phyloP scores from a whole-genome alignment of 2,113 vertebrate species.

The Zootoca vivipara region DNA sequence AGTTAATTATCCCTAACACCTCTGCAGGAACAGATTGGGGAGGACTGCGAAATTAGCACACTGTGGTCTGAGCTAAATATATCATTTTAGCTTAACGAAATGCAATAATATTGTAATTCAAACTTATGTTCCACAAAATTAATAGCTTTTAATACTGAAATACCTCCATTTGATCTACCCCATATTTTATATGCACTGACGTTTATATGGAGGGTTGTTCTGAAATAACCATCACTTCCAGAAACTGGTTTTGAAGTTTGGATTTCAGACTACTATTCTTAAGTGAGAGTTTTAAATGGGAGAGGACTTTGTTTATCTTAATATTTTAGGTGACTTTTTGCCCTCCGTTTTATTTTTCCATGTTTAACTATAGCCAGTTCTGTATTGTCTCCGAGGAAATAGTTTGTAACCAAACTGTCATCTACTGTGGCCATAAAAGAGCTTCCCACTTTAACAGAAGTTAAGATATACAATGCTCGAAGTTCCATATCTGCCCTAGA shows the following conservation, averaged over 20 bases:
- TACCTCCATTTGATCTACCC: conserved; percentile 67
- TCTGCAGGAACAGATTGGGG: conserved; percentile 70
- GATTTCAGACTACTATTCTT: conserved; percentile 51
- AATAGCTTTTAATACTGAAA: conserved; percentile 71
- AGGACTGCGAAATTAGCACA: conserved; percentile 74
- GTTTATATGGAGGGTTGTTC: conserved; percentile 72
- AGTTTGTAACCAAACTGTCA: not conserved
- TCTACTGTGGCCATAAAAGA: not conserved
- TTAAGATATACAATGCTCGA: not conserved
- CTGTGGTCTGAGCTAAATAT: conserved; percentile 67
- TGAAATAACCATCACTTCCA: conserved; percentile 60
- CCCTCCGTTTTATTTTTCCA: conserved; percentile 15
- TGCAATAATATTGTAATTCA: conserved; percentile 74
- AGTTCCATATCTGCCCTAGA: not conserved
- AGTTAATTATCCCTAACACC: conserved; percentile 80
- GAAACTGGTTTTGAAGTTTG: conserved; percentile 32
- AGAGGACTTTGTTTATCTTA: conserved; percentile 1
- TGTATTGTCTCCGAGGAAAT: not conserved
- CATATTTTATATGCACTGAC: conserved; percentile 60
- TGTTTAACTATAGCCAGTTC: not conserved
- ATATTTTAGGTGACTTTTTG: conserved; percentile 10
- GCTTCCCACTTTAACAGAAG: too few species aligned
- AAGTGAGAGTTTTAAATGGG: conserved; percentile 21
- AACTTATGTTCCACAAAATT: conserved; percentile 63
- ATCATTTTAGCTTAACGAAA: conserved; percentile 67